Conservation (phyloP, 2,888 invertebrate species). For the Ennomos erosarius region DNA sequence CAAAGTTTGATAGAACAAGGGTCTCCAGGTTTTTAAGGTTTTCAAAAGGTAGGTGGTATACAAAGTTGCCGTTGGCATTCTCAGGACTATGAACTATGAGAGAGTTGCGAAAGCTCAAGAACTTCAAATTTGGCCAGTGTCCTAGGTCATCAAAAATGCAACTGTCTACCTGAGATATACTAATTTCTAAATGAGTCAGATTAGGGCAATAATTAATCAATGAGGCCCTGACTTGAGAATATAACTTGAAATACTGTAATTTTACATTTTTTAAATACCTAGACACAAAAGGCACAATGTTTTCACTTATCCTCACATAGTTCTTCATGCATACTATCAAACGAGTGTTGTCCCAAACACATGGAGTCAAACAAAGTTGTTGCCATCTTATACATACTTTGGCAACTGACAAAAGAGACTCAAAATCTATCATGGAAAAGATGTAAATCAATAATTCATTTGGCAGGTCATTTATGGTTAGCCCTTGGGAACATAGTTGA, state of each 20-base stretch:
- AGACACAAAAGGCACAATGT: slow-evolving; percentile 81
- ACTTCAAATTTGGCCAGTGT: slow-evolving; percentile 80
- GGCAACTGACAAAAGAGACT: slow-evolving; percentile 76
- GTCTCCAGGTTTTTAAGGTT: slow-evolving; percentile 76
- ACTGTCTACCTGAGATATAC: slow-evolving; percentile 83
- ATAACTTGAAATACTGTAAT: slow-evolving; percentile 83
- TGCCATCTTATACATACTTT: slow-evolving; percentile 82
- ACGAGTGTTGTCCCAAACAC: slow-evolving; percentile 82
- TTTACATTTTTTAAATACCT: slow-evolving; percentile 82
- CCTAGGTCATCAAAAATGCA: slow-evolving; percentile 82
- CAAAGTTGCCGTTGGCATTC: slow-evolving; percentile 78
- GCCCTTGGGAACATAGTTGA: slow-evolving; percentile 58
- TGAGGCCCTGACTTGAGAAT: slow-evolving; percentile 80
- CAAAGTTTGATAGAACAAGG: slow-evolving; percentile 79
- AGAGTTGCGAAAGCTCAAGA: slow-evolving; percentile 82
- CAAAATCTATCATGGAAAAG: slow-evolving; percentile 83
- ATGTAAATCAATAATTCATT: slow-evolving; percentile 83
- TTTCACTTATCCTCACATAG: slow-evolving; percentile 79
- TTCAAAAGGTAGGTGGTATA: slow-evolving; percentile 80
- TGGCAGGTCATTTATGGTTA: slow-evolving; percentile 80
- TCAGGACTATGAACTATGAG: slow-evolving; percentile 77
- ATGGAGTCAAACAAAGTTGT: slow-evolving; percentile 78
- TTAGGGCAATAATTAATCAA: slow-evolving; percentile 81
- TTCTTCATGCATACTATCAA: slow-evolving; percentile 83
- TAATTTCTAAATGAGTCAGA: slow-evolving; percentile 82